A percentile compares a stretch with the other conserved stretches of the same genome.
Conservation (phyloP, 2,797 vertebrate genomes). For the Argentina silus region DNA sequence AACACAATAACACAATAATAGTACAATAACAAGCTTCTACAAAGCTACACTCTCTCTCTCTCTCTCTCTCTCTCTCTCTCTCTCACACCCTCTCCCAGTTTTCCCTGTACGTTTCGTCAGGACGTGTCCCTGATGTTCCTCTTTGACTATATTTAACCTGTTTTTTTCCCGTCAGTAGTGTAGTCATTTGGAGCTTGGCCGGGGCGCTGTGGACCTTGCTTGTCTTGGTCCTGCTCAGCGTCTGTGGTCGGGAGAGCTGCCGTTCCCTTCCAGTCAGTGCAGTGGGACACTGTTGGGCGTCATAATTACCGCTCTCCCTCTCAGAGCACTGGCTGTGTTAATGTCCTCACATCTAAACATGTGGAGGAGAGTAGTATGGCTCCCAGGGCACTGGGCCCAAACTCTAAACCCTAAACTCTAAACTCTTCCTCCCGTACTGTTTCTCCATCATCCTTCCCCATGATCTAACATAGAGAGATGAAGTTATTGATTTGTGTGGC, state of each 20-base stretch:
- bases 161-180: background rate
- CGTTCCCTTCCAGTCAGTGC: background rate
- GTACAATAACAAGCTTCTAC: background rate
- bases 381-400: slow-evolving; percentile 31
- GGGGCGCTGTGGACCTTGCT: slow-evolving; percentile 29
- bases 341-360: slow-evolving; percentile 48
- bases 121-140: slow-evolving; percentile 1
- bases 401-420: background rate
- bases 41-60: slow-evolving; percentile 15
- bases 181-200: slow-evolving; percentile 7
- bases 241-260: slow-evolving; percentile 26
- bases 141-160: slow-evolving; percentile 3
- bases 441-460: slow-evolving; percentile 21
- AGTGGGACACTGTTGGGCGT: slow-evolving; percentile 20
- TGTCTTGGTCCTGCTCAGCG: slow-evolving; percentile 17
- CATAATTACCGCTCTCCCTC: slow-evolving; percentile 30
- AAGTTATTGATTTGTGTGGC: slow-evolving; percentile 53
- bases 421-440: slow-evolving; percentile 8
- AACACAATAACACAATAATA: no score
- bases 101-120: slow-evolving; percentile 1
- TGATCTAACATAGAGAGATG: slow-evolving; percentile 10
- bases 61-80: slow-evolving; percentile 29
- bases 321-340: slow-evolving; percentile 23
- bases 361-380: slow-evolving; percentile 33
- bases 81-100: background rate